A percentile compares a stretch with the other conserved stretches of the same genome.
Conservation (phyloP, 2,888 invertebrate species). For the Junonia oenone region DNA sequence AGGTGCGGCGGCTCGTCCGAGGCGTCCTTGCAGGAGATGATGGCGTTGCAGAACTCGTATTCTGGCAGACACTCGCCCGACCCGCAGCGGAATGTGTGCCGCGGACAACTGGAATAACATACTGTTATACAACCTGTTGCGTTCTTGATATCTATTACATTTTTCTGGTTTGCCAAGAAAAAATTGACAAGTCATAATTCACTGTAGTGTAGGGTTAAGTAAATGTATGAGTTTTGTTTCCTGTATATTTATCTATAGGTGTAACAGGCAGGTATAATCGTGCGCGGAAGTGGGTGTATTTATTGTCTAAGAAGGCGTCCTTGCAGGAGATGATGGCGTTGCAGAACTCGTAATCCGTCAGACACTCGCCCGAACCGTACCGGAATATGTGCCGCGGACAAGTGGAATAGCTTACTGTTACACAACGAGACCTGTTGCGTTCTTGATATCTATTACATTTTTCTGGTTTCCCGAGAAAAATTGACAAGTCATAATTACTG, state of each 20-base stretch:
- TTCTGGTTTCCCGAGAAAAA: neutral
- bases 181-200: neutral
- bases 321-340: slow-evolving; percentile 92
- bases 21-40: slow-evolving; percentile 91
- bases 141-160: slow-evolving; percentile 17
- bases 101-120: slow-evolving; percentile 81
- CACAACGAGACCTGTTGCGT: slow-evolving; percentile 15
- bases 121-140: slow-evolving; percentile 19
- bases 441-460: slow-evolving; percentile 15
- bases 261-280: too few relatives aligned
- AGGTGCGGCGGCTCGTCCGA: slow-evolving; percentile 92
- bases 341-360: slow-evolving; percentile 94
- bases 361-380: slow-evolving; percentile 91
- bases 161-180: neutral
- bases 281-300: too few relatives aligned
- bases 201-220: too few relatives aligned
- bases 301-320: too few relatives aligned
- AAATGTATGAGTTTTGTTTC: too few relatives aligned
- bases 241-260: too few relatives aligned
- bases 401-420: slow-evolving; percentile 46
- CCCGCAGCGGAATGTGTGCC: slow-evolving; percentile 90
- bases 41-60: slow-evolving; percentile 95
- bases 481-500: neutral
- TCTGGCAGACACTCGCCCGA: slow-evolving; percentile 93
- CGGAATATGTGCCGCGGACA: slow-evolving; percentile 92